Percentiles rank a stretch among this genome's conserved stretches.
These are phyloP conservation scores for Hippocampus zosterae DNA, from an alignment of 2,113 vertebrate genomes.

Conservation along the genomic window DNA sequence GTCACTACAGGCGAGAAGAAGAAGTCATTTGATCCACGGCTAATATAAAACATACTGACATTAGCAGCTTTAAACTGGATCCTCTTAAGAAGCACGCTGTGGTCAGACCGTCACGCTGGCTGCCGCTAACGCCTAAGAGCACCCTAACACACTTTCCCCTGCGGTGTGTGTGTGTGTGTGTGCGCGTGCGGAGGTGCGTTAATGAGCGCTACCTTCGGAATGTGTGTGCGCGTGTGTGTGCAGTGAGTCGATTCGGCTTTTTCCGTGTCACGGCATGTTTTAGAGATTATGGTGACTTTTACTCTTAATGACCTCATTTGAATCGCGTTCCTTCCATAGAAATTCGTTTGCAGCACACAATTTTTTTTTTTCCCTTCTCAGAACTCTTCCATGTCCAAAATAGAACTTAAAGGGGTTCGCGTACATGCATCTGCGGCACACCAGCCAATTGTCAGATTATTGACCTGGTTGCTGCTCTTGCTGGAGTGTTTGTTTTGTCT, in stretches of 20 bases:
- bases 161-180: background rate
- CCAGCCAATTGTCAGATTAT: no score
- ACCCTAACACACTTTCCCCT: background rate
- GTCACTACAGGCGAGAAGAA: background rate
- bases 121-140: background rate
- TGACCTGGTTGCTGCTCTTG: no score
- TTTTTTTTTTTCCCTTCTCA: background rate
- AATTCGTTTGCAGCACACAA: background rate
- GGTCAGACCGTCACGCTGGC: constrained; percentile 1
- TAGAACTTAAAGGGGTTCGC: background rate
- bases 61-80: constrained; percentile 1
- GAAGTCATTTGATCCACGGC: background rate
- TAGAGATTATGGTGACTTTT: constrained; percentile 2
- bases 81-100: constrained; percentile 1
- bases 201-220: background rate
- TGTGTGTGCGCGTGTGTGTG: background rate
- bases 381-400: background rate
- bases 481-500: no score
- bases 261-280: background rate
- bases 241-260: background rate
- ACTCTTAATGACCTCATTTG: background rate
- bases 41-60: constrained; percentile 2
- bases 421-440: background rate
- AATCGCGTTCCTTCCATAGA: background rate
- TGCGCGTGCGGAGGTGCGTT: background rate